Evolutionary conservation across 2,797 vertebrate species (phyloP), one percentile per base, ranked within the genome.

Genomic region (Astyanax mexicanus): DNA sequence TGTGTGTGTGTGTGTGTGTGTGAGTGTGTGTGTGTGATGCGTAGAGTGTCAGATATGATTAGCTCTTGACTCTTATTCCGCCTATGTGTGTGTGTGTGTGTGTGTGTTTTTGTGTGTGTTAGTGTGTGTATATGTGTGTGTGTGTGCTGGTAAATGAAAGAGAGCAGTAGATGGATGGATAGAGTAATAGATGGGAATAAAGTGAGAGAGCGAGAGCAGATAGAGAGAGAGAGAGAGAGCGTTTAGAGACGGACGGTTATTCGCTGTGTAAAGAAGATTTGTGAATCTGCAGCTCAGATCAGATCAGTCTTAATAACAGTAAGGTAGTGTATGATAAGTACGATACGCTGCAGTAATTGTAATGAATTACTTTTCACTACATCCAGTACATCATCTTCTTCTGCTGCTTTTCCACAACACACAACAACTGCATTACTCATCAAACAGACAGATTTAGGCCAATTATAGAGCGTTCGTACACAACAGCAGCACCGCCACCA

Each of bases 1-100:
- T 49, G 37, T 49, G 49, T 72, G 52, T 55, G 52, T 55, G 52
- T 49, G 37, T 49, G 49, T 72, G 52, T 55, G 52, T 55, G 52
- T 49, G 37, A 49, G 49, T 72, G 44, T 45, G 44, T 45, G 15
- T 52, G 38, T 51, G 61, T 72, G 54, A 67, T 67, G 27, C 23
- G 10, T 37, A 58, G 32, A 42, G 61, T 51, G 62, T 68, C 17
- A 60, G 45, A 61, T 29, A 51, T 42, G 45, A 51, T 68, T 75
- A 38, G 54, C 32, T 32, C 38, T 52, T 45, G 52, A 21, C 65
- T 51, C 13, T 47, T 40, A 13, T 45, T 69, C 29, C n/a, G n/a
- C n/a, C n/a, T n/a, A n/a, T n/a, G n/a, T n/a, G n/a, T n/a, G n/a
- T n/a, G n/a, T n/a, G n/a, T n/a, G n/a, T n/a, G n/a, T n/a, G n/a